Percentiles rank a stretch among this genome's conserved stretches.
phyloP scores from a whole-genome alignment of 2,888 invertebrate genomes.

The Nomada fucata region DNA sequence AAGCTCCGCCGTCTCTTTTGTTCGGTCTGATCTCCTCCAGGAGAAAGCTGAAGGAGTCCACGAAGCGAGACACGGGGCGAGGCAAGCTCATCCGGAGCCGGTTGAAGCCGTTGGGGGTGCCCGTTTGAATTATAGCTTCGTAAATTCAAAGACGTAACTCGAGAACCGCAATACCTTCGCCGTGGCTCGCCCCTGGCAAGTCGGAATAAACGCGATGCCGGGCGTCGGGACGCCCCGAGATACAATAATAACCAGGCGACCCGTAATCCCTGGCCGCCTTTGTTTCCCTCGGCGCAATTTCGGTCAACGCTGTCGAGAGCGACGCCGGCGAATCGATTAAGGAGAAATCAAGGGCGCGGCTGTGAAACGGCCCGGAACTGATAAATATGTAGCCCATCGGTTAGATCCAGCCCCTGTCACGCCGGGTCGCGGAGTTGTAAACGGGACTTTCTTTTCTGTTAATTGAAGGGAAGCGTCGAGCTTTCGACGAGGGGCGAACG shows the following conservation, averaged over 20 bases:
- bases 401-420: neutral
- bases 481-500: neutral
- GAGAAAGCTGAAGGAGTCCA: constrained; percentile 7
- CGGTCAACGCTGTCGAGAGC: constrained; percentile 45
- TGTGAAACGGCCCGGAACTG: constrained; percentile 49
- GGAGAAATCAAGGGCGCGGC: constrained; percentile 42
- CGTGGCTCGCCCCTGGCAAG: constrained; percentile 65
- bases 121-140: constrained; percentile 77
- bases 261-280: constrained; percentile 59
- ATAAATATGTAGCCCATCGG: constrained; percentile 50
- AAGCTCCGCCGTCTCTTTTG: constrained; percentile 59
- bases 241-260: constrained; percentile 64
- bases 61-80: constrained; percentile 19
- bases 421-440: neutral
- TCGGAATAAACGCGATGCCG: constrained; percentile 64
- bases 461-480: constrained; percentile 35
- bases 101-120: constrained; percentile 50
- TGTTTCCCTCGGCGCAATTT: constrained; percentile 61
- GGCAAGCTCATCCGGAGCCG: constrained; percentile 49
- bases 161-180: constrained; percentile 53
- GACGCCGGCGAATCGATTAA: neutral
- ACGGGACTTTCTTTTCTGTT: constrained; percentile 27
- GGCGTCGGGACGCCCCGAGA: constrained; percentile 42
- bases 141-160: constrained; percentile 76
- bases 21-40: constrained; percentile 52